phyloP scores from a whole-genome alignment of 2,888 invertebrate genomes.

The Kuschelorhynchus macadamiae region DNA sequence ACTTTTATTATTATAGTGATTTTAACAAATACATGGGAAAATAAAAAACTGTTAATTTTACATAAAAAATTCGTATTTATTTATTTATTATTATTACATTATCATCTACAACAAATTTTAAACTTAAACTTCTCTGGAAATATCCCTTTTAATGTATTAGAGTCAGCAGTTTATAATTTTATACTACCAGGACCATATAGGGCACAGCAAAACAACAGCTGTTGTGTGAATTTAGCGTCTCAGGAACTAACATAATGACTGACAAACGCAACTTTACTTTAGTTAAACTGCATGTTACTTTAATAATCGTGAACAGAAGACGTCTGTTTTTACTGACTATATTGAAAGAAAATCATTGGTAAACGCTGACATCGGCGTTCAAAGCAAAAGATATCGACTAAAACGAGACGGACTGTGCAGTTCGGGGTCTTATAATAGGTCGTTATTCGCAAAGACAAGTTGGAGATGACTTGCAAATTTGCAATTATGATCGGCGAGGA shows the following conservation, averaged over 20 bases:
- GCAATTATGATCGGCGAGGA: constrained; percentile 15
- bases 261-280: constrained; percentile 26
- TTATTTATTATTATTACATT: too few species aligned
- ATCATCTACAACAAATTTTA: too few species aligned
- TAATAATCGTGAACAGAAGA: constrained; percentile 24
- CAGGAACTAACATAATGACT: constrained; percentile 41
- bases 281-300: constrained; percentile 30
- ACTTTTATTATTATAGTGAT: too few species aligned
- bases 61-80: too few species aligned
- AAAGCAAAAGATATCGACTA: constrained; percentile 19
- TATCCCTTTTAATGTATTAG: background rate
- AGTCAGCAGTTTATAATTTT: too few species aligned
- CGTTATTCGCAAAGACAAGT: constrained; percentile 20
- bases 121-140: background rate
- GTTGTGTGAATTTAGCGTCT: constrained; percentile 6
- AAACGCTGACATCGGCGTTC: constrained; percentile 18
- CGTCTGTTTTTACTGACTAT: constrained; percentile 3
- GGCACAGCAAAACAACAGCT: constrained; percentile 2
- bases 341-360: background rate
- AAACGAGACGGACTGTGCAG: constrained; percentile 10
- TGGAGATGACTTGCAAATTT: constrained; percentile 30
- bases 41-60: too few species aligned
- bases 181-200: too few species aligned
- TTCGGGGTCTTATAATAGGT: constrained; percentile 1
- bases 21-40: too few species aligned